Percentiles rank a stretch among this genome's conserved stretches.
phyloP scores from a whole-genome alignment of 2,888 invertebrate genomes.

The Bellardia pandia region DNA sequence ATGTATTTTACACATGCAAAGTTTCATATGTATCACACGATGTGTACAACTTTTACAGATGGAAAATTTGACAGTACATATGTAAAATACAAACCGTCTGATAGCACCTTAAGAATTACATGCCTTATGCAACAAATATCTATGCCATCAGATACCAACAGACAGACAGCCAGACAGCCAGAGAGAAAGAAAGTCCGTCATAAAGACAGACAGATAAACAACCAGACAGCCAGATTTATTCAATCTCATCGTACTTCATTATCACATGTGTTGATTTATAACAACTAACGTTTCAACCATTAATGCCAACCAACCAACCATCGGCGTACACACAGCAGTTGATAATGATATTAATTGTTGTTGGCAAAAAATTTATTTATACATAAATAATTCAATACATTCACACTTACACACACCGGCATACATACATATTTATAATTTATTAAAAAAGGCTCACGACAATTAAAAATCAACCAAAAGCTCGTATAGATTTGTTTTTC shows the following conservation, averaged over 20 bases:
- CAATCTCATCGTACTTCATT: conserved; percentile 44
- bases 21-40: no score
- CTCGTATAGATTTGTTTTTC: background rate
- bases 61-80: no score
- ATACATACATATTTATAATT: conserved; percentile 20
- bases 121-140: conserved; percentile 49
- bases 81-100: no score
- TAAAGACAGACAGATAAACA: background rate
- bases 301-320: conserved; percentile 60
- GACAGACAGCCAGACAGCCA: background rate
- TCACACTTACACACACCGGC: background rate
- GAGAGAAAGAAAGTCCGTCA: background rate
- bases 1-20: no score
- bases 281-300: conserved; percentile 64
- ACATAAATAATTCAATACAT: conserved; percentile 40
- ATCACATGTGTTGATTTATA: conserved; percentile 68
- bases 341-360: conserved; percentile 71
- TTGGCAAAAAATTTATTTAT: conserved; percentile 68
- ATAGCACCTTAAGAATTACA: no score
- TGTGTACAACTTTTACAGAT: no score
- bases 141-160: conserved; percentile 35
- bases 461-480: conserved; percentile 60
- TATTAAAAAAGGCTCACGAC: conserved; percentile 54
- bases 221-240: conserved; percentile 16
- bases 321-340: conserved; percentile 47